These are phyloP conservation scores for Dynastes grantii DNA, from an alignment of 2,888 invertebrate species.

Conservation along the genomic window DNA sequence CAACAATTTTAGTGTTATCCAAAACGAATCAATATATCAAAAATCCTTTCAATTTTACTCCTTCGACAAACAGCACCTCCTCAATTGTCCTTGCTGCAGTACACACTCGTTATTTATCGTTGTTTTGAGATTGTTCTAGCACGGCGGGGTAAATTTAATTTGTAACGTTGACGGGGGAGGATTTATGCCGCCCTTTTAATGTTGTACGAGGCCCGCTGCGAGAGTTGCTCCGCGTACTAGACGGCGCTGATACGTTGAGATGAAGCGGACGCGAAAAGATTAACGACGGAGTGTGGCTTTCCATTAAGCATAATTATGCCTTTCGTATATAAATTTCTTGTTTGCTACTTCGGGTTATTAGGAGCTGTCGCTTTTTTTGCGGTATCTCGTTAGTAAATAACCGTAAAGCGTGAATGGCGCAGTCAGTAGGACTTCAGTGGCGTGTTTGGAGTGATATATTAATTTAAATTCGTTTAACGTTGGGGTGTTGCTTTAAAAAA, in stretches of 20 bases:
- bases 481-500: not conserved
- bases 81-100: not conserved
- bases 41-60: too few species aligned
- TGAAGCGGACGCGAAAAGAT: slow-evolving; percentile 23
- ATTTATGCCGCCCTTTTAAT: slow-evolving; percentile 33
- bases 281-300: slow-evolving; percentile 15
- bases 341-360: slow-evolving; percentile 14
- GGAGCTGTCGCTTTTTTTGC: slow-evolving; percentile 7
- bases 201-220: slow-evolving; percentile 12
- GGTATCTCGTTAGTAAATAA: slow-evolving; percentile 12
- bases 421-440: not conserved
- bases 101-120: slow-evolving; percentile 9
- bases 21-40: too few species aligned
- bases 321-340: slow-evolving; percentile 20
- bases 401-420: not conserved
- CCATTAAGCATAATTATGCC: slow-evolving; percentile 30
- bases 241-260: slow-evolving; percentile 24
- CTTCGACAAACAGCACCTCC: too few species aligned
- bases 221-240: not conserved
- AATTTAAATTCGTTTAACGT: not conserved
- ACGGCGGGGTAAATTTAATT: slow-evolving; percentile 22
- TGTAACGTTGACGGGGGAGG: slow-evolving; percentile 22
- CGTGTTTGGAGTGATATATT: not conserved
- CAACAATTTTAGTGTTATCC: too few species aligned
- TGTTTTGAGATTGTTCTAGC: slow-evolving; percentile 12